Evolutionary conservation across 1,140 invertebrate species (phyloP).

Genomic region (Bombus fervidus): DNA sequence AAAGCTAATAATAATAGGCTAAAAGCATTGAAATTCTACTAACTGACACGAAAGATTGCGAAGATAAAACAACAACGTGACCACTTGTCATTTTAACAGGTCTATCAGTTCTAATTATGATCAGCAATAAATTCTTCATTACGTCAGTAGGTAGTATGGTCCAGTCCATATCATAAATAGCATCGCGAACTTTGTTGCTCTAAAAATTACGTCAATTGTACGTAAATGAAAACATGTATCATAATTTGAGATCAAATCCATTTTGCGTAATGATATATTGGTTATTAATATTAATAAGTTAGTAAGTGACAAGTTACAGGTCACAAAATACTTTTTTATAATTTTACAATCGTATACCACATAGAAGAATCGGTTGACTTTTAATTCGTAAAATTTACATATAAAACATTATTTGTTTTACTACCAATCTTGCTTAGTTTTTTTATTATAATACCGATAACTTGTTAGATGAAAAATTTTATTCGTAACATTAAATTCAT

Average conservation of each 20-base stretch:
- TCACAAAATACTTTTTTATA: background rate
- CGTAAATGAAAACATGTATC: background rate
- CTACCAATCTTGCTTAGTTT: too few species aligned
- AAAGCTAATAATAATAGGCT: too few species aligned
- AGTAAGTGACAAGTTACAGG: background rate
- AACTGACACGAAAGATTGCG: slow-evolving; percentile 66
- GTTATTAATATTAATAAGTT: background rate
- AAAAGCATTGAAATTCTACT: slow-evolving; percentile 20
- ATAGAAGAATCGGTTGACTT: background rate
- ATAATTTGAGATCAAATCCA: background rate
- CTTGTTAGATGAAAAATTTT: background rate
- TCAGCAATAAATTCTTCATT: slow-evolving; percentile 55
- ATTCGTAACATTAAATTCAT: too few species aligned
- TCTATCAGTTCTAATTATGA: slow-evolving; percentile 58
- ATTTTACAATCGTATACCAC: fast-evolving
- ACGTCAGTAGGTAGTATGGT: slow-evolving; percentile 36
- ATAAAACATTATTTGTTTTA: too few species aligned
- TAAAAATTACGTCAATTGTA: background rate
- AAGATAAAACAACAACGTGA: slow-evolving; percentile 60
- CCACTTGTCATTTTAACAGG: slow-evolving; percentile 62
- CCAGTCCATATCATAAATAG: slow-evolving; percentile 72
- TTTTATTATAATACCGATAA: background rate
- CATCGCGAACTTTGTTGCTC: slow-evolving; percentile 57
- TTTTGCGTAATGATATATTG: too few species aligned
- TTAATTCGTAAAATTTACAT: background rate